Conservation (phyloP, 30 jellyfish, hydroid and myxozoan species). For the Aurelia sp. region DNA sequence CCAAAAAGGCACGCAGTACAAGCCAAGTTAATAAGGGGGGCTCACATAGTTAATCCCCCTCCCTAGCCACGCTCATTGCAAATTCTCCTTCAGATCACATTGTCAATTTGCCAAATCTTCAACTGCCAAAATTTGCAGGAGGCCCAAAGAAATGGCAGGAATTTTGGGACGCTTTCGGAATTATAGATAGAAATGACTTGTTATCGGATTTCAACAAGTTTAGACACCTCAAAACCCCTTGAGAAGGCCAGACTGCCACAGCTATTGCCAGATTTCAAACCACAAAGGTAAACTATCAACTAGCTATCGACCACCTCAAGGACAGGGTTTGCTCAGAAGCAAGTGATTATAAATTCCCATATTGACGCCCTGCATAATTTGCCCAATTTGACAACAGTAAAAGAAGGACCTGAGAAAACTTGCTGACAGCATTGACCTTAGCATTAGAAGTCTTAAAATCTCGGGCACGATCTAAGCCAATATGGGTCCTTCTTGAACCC, state of each 20-base stretch:
- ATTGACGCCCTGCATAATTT: neutral
- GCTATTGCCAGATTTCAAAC: conserved; percentile 32
- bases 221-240: conserved; percentile 21
- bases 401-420: neutral
- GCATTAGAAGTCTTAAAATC: neutral
- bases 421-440: neutral
- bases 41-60: neutral
- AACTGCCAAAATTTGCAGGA: conserved; percentile 29
- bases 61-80: neutral
- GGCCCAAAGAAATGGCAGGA: too few species aligned
- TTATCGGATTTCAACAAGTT: conserved; percentile 25
- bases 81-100: conserved; percentile 10
- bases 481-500: conserved; percentile 15
- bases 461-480: neutral
- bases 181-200: neutral
- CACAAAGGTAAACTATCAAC: conserved; percentile 35
- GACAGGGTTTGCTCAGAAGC: conserved; percentile 21
- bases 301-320: too few species aligned
- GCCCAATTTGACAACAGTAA: neutral
- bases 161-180: conserved; percentile 48
- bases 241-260: conserved; percentile 50
- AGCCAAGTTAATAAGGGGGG: neutral
- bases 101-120: conserved; percentile 35
- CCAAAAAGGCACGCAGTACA: conserved; percentile 7
- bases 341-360: neutral